Percentiles rank a stretch among this genome's conserved stretches.
Conservation (phyloP, 2,888 invertebrate genomes). For the Caenorhabditis sinica region DNA sequence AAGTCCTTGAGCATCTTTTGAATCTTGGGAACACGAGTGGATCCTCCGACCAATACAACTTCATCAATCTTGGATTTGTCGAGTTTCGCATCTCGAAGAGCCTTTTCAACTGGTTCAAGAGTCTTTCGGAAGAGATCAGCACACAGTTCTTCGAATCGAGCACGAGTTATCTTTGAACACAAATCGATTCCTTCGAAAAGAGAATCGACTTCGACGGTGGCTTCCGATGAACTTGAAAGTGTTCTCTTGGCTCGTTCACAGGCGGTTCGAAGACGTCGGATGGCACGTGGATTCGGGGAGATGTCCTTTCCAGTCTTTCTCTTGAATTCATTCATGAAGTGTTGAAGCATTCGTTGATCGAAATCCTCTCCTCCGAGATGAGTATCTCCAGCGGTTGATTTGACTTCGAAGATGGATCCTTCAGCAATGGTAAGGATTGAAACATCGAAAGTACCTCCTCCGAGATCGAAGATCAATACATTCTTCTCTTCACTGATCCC, state of each 20-base stretch:
- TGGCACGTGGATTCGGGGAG: conserved; percentile 91
- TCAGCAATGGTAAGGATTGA: conserved; percentile 76
- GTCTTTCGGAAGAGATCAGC: conserved; percentile 96
- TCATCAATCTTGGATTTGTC: conserved; percentile 88
- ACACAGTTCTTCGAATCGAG: conserved; percentile 97
- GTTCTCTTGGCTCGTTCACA: conserved; percentile 88
- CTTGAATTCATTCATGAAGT: conserved; percentile 84
- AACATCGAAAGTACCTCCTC: conserved; percentile 86
- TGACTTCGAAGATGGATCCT: conserved; percentile 74
- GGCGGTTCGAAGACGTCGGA: conserved; percentile 93
- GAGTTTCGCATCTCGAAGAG: conserved; percentile 98
- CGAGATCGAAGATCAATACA: conserved; percentile 83
- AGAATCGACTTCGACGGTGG: conserved; percentile 92
- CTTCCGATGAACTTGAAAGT: conserved; percentile 86
- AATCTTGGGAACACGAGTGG: conserved; percentile 98
- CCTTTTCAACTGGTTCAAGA: no score
- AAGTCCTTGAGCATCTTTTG: no score
- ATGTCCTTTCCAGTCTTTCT: conserved; percentile 91
- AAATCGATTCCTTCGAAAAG: conserved; percentile 96
- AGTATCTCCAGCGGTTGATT: conserved; percentile 89
- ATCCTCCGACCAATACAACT: conserved; percentile 90
- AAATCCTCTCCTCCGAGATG: conserved; percentile 80
- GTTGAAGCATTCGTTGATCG: conserved; percentile 83
- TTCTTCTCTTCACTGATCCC: conserved; percentile 76
- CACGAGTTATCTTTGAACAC: conserved; percentile 95